Conservation (phyloP, 2,113 vertebrate genomes). For the Rhizomys pruinosus region DNA sequence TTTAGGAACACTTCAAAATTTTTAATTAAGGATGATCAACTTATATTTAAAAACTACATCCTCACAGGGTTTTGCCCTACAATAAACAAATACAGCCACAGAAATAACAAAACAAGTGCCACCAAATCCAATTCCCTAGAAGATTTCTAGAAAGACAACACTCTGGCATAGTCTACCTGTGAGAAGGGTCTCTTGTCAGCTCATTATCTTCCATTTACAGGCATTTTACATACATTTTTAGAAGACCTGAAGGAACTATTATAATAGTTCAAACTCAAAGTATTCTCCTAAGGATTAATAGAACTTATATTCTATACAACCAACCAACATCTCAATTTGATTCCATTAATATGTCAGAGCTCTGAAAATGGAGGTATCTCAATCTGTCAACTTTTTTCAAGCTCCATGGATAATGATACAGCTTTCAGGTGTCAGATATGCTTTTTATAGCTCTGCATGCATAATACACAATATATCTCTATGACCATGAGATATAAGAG, state of each 20-base stretch:
- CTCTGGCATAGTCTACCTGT: neutral
- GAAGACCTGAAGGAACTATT: constrained; percentile 56
- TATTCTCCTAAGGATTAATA: constrained; percentile 48
- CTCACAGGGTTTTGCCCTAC: constrained; percentile 36
- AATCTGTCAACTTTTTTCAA: constrained; percentile 1
- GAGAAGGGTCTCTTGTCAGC: constrained; percentile 46
- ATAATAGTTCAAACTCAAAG: constrained; percentile 47
- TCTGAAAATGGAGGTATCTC: constrained; percentile 31
- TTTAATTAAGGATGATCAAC: neutral
- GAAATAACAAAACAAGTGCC: constrained; percentile 5
- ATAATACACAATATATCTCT: constrained; percentile 1
- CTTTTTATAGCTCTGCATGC: neutral
- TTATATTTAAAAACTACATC: constrained; percentile 18
- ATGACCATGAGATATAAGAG: neutral
- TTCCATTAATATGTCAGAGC: constrained; percentile 55
- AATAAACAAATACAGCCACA: constrained; percentile 35
- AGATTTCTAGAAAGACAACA: constrained; percentile 2
- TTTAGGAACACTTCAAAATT: neutral
- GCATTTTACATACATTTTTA: constrained; percentile 59
- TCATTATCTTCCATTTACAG: constrained; percentile 57
- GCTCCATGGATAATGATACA: neutral
- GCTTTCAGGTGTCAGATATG: neutral
- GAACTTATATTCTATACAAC: neutral
- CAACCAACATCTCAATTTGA: constrained; percentile 49
- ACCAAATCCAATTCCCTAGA: neutral